phyloP scores from a whole-genome alignment of 30 jellyfish, hydroid and myxozoan species.

The Thelohanellus kitauei region DNA sequence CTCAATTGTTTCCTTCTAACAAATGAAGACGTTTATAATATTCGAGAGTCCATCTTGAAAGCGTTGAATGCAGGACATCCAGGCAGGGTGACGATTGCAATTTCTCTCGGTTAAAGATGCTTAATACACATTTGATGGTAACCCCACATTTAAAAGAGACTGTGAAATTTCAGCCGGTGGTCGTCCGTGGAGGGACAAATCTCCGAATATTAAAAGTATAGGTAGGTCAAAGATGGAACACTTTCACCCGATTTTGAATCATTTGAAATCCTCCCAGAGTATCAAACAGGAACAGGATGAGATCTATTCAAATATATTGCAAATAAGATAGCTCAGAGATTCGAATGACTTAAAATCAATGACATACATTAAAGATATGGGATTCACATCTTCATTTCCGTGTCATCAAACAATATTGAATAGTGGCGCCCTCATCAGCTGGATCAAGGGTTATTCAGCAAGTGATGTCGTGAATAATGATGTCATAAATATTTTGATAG shows the following conservation, averaged over 20 bases:
- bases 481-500: conserved; percentile 19
- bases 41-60: too few relatives aligned
- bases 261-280: conserved; percentile 20
- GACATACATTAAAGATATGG: conserved; percentile 21
- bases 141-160: conserved; percentile 74
- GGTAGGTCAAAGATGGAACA: conserved; percentile 20
- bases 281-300: conserved; percentile 32
- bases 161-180: conserved; percentile 75
- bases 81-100: too few relatives aligned
- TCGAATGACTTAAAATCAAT: conserved; percentile 1
- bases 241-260: conserved; percentile 15
- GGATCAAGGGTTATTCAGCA: conserved; percentile 78
- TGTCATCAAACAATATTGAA: conserved; percentile 33
- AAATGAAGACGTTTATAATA: too few relatives aligned
- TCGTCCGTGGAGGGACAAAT: conserved; percentile 84
- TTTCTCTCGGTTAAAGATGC: too few relatives aligned
- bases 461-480: conserved; percentile 67
- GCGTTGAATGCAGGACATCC: too few relatives aligned
- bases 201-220: conserved; percentile 56
- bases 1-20: too few relatives aligned
- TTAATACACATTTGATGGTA: too few relatives aligned
- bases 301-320: conserved; percentile 68
- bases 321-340: conserved; percentile 26
- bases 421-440: conserved; percentile 29
- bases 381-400: conserved; percentile 83